phyloP scores from a whole-genome alignment of 2,113 vertebrate genomes.

The Seriola dumerili region DNA sequence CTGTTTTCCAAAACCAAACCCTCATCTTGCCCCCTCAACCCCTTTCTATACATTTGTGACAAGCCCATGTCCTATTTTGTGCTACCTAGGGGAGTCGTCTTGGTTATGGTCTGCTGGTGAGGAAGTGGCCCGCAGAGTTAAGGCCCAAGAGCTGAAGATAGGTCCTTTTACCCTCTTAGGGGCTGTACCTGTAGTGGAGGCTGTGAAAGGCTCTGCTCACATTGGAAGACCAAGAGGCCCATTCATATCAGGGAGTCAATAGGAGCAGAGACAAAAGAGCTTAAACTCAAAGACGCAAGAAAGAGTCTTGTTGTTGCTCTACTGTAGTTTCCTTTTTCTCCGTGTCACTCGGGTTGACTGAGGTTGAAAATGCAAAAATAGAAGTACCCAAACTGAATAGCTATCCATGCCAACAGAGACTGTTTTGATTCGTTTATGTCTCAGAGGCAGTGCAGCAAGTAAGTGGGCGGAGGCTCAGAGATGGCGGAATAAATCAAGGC shows the following conservation, averaged over 20 bases:
- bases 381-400: constrained; percentile 56
- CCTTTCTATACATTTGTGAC: constrained; percentile 74
- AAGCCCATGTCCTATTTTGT: constrained; percentile 74
- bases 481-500: constrained; percentile 51
- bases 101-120: constrained; percentile 51
- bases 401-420: constrained; percentile 38
- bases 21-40: constrained; percentile 62
- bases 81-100: constrained; percentile 64
- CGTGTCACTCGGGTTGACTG: constrained; percentile 29
- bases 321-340: constrained; percentile 41
- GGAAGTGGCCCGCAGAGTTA: constrained; percentile 48
- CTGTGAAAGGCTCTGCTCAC: constrained; percentile 50
- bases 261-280: constrained; percentile 53
- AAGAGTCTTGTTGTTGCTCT: constrained; percentile 44
- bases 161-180: constrained; percentile 4
- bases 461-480: constrained; percentile 28
- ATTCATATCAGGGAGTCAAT: constrained; percentile 57
- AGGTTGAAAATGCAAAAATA: constrained; percentile 66
- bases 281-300: constrained; percentile 48
- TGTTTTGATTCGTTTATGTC: constrained; percentile 54
- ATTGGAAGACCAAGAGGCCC: constrained; percentile 42
- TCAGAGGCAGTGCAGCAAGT: constrained; percentile 59
- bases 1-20: constrained; percentile 68
- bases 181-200: constrained; percentile 29
- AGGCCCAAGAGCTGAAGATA: constrained; percentile 44